Conservation (phyloP, 2,888 invertebrate genomes). For the Metallyticus violacea region DNA sequence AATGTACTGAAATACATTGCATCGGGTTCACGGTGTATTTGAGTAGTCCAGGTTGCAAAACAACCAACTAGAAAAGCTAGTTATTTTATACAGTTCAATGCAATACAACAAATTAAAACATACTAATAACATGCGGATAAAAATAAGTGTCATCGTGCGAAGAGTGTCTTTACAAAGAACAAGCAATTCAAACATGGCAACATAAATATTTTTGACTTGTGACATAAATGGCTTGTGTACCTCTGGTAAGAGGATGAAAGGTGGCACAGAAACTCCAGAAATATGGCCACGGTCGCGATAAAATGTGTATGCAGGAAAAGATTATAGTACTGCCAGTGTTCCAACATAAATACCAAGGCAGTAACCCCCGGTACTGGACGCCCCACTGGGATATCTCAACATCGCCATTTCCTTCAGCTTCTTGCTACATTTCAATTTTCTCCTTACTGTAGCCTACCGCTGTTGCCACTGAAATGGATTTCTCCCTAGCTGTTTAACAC, state of each 20-base stretch:
- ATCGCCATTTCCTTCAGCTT: neutral
- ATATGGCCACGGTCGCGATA: neutral
- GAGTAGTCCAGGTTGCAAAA: too few relatives aligned
- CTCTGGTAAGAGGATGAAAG: neutral
- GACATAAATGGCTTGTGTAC: neutral
- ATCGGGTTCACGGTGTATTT: too few relatives aligned
- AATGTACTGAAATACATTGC: too few relatives aligned
- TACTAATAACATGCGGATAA: too few relatives aligned
- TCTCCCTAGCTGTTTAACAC: neutral
- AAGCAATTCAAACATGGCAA: too few relatives aligned
- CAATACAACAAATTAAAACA: too few relatives aligned
- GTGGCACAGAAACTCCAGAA: neutral
- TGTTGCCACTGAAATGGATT: neutral
- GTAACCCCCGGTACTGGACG: neutral
- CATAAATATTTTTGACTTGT: too few relatives aligned
- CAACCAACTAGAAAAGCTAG: too few relatives aligned
- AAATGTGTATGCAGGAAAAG: neutral
- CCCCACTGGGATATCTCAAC: neutral
- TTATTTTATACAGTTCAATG: too few relatives aligned
- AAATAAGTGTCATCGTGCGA: too few relatives aligned
- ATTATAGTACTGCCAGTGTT: neutral
- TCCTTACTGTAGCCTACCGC: neutral
- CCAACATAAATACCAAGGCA: neutral
- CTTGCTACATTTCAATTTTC: neutral
- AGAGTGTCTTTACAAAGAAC: too few relatives aligned